These are phyloP conservation scores for Myopa tessellatipennis DNA, from an alignment of 2,888 invertebrate species.

Conservation along the genomic window DNA sequence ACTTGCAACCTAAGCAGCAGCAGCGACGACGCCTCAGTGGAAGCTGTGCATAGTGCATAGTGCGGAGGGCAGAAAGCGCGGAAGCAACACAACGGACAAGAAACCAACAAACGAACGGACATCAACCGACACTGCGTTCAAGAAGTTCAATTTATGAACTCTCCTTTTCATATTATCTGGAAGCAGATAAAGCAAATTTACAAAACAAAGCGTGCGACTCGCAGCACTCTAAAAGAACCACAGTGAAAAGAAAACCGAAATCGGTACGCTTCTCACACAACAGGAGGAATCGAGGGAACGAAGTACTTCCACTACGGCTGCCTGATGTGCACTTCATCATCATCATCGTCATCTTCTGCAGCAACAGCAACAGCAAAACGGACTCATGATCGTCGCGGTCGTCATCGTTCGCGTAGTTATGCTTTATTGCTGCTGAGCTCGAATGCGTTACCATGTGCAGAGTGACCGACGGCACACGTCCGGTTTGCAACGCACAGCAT, in stretches of 20 bases:
- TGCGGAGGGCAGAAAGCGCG: background rate
- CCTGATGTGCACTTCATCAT: slow-evolving; percentile 35
- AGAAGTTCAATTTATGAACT: slow-evolving; percentile 43
- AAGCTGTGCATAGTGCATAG: too few species aligned
- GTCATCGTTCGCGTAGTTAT: slow-evolving; percentile 22
- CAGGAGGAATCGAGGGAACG: slow-evolving; percentile 15
- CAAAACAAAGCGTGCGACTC: slow-evolving; percentile 39
- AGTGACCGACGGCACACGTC: slow-evolving; percentile 34
- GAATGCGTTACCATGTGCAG: slow-evolving; percentile 36
- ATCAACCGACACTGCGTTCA: slow-evolving; percentile 26
- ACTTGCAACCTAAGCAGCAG: background rate
- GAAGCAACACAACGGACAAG: background rate
- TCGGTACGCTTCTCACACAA: slow-evolving; percentile 21
- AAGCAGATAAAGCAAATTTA: slow-evolving; percentile 41
- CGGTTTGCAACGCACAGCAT: slow-evolving; percentile 26
- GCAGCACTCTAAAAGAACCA: background rate
- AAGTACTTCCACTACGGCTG: slow-evolving; percentile 10
- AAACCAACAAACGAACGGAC: slow-evolving; percentile 16
- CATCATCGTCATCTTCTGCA: slow-evolving; percentile 17
- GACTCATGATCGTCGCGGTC: background rate
- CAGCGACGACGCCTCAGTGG: background rate
- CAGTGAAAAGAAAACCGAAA: background rate
- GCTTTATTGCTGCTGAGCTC: slow-evolving; percentile 34
- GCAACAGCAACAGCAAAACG: background rate
- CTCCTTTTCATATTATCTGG: slow-evolving; percentile 42